Conservation (phyloP, 2,888 invertebrate species). For the Carterocephalus palaemon region DNA sequence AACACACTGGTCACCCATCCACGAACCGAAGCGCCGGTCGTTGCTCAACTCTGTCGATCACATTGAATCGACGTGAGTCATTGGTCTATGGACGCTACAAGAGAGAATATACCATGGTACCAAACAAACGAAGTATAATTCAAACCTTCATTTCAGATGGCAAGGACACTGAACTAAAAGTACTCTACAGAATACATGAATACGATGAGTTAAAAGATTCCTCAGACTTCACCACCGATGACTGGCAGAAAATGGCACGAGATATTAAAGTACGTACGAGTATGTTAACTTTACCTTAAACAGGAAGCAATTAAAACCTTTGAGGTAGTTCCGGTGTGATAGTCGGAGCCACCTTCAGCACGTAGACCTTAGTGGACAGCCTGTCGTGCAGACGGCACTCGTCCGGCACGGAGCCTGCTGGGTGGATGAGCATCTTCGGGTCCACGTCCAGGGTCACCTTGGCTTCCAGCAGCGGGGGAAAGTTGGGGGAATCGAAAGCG, state of each 20-base stretch:
- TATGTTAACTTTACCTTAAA: too few relatives aligned
- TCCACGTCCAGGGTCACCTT: conserved; percentile 84
- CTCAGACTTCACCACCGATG: conserved; percentile 94
- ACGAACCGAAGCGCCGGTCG: too few relatives aligned
- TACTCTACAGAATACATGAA: conserved; percentile 90
- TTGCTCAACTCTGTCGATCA: too few relatives aligned
- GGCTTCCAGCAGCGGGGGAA: conserved; percentile 84
- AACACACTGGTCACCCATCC: too few relatives aligned
- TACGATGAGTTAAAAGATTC: conserved; percentile 95
- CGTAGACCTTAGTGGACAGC: conserved; percentile 89
- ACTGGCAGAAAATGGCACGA: conserved; percentile 93
- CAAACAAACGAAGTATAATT: background rate
- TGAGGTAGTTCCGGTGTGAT: conserved; percentile 91
- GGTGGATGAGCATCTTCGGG: conserved; percentile 73
- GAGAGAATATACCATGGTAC: too few relatives aligned
- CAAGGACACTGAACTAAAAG: conserved; percentile 76
- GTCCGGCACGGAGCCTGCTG: conserved; percentile 61
- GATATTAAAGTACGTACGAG: conserved; percentile 88
- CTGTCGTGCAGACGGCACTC: conserved; percentile 85
- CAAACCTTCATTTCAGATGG: conserved; percentile 56
- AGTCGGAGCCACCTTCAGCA: conserved; percentile 93
- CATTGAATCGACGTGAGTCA: too few relatives aligned
- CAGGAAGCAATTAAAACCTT: too few relatives aligned
- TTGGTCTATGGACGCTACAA: too few relatives aligned
- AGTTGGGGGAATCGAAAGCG: conserved; percentile 94